These are phyloP conservation scores for Pelmatolapia mariae DNA, from an alignment of 2,113 vertebrate genomes.

Conservation along the genomic window DNA sequence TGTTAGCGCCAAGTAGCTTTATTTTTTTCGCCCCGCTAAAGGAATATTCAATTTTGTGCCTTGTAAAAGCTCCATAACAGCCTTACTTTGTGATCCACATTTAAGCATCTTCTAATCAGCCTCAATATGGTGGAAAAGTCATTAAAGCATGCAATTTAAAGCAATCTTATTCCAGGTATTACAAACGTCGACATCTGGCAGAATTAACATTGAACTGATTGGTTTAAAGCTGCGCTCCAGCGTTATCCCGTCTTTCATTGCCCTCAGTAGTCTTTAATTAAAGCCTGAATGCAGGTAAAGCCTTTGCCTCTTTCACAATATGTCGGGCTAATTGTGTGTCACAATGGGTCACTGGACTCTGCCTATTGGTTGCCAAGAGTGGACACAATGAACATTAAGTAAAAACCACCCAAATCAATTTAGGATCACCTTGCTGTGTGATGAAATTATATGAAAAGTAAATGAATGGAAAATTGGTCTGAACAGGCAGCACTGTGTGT, in stretches of 20 bases:
- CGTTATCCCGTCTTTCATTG: background rate
- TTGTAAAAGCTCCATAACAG: background rate
- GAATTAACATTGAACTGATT: background rate
- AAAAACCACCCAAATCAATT: conserved; percentile 54
- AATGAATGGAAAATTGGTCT: background rate
- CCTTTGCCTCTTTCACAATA: conserved; percentile 4
- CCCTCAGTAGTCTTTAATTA: conserved; percentile 52
- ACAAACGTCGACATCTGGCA: conserved; percentile 17
- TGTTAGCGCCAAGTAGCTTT: background rate
- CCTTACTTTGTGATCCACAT: conserved; percentile 32
- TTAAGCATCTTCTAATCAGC: conserved; percentile 36
- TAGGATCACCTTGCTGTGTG: background rate
- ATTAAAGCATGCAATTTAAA: conserved; percentile 34
- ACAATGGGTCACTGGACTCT: conserved; percentile 50
- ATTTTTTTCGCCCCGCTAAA: background rate
- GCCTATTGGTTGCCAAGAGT: conserved; percentile 33
- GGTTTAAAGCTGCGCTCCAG: background rate
- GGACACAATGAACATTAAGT: conserved; percentile 63
- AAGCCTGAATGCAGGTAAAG: conserved; percentile 14
- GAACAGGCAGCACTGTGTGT: background rate
- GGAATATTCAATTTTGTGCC: conserved; percentile 22
- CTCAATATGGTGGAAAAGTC: conserved; percentile 5
- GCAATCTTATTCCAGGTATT: conserved; percentile 27
- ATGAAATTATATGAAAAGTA: conserved; percentile 31
- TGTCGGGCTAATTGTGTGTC: conserved; percentile 30